A percentile compares a stretch with the other conserved stretches of the same genome.
Evolutionary conservation across 2,888 invertebrate genomes (phyloP).

Genomic region (Protophormia terraenovae): DNA sequence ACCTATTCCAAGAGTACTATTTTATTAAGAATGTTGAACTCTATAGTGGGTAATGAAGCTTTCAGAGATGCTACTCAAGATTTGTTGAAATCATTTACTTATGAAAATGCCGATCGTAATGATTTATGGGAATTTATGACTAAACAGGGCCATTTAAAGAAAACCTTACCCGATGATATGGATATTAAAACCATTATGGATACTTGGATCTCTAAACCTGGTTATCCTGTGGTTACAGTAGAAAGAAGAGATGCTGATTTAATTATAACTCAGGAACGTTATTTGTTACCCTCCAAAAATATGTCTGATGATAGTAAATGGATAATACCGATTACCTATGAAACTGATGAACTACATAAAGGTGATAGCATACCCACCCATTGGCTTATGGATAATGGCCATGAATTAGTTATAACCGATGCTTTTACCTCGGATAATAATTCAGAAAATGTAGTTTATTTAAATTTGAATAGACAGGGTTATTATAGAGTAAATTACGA

Average conservation of each 20-base stretch:
- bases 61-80: constrained; percentile 83
- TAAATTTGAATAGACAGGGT: constrained; percentile 82
- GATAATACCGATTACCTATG: constrained; percentile 80
- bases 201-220: constrained; percentile 86
- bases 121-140: constrained; percentile 87
- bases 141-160: constrained; percentile 82
- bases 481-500: constrained; percentile 88
- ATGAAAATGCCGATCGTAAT: constrained; percentile 84
- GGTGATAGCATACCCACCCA: constrained; percentile 78
- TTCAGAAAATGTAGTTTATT: constrained; percentile 78
- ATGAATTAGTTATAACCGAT: constrained; percentile 75
- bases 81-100: constrained; percentile 83
- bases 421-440: constrained; percentile 75
- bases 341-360: constrained; percentile 76
- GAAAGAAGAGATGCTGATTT: constrained; percentile 79
- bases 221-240: constrained; percentile 86
- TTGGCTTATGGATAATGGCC: constrained; percentile 78
- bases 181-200: constrained; percentile 85
- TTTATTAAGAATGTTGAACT: constrained; percentile 87
- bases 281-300: constrained; percentile 77
- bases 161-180: constrained; percentile 79
- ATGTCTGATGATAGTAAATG: constrained; percentile 76
- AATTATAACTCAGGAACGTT: constrained; percentile 78
- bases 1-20: constrained; percentile 89
- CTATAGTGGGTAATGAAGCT: constrained; percentile 85